A percentile compares a stretch with the other conserved stretches of the same genome.
phyloP scores from a whole-genome alignment of 2,888 invertebrate species.

The Caenorhabditis angaria region DNA sequence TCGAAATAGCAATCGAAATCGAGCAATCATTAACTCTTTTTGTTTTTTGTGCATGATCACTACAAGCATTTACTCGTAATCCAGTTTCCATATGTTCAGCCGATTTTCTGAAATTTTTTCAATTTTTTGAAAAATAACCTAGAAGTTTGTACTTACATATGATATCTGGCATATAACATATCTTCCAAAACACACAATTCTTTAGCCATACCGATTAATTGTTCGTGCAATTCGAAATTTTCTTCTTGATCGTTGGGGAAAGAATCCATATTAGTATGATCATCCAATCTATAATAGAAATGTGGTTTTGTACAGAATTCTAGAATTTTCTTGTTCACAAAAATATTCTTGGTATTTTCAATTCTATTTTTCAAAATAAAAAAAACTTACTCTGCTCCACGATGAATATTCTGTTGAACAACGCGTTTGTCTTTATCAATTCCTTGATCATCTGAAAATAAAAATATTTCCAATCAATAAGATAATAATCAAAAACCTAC shows the following conservation, averaged over 20 bases:
- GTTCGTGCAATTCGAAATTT: slow-evolving; percentile 17
- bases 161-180: slow-evolving; percentile 18
- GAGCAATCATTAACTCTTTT: slow-evolving; percentile 8
- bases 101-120: background rate
- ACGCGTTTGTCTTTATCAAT: slow-evolving; percentile 6
- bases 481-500: background rate
- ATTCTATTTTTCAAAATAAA: background rate
- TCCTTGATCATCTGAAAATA: background rate
- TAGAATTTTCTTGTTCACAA: background rate
- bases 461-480: too few relatives aligned
- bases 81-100: slow-evolving; percentile 6
- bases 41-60: slow-evolving; percentile 14
- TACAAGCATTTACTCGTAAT: slow-evolving; percentile 3
- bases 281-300: slow-evolving; percentile 3
- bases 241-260: slow-evolving; percentile 11
- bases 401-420: slow-evolving; percentile 9
- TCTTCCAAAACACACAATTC: slow-evolving; percentile 19
- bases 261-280: background rate
- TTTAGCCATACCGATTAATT: slow-evolving; percentile 13
- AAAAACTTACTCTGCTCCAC: slow-evolving; percentile 5
- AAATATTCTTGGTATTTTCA: background rate
- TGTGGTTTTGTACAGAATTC: background rate
- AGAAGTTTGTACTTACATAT: slow-evolving; percentile 7
- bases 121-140: background rate
- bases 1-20: slow-evolving; percentile 14